phyloP scores from a whole-genome alignment of 2,888 invertebrate species.

The Limenitis camilla region DNA sequence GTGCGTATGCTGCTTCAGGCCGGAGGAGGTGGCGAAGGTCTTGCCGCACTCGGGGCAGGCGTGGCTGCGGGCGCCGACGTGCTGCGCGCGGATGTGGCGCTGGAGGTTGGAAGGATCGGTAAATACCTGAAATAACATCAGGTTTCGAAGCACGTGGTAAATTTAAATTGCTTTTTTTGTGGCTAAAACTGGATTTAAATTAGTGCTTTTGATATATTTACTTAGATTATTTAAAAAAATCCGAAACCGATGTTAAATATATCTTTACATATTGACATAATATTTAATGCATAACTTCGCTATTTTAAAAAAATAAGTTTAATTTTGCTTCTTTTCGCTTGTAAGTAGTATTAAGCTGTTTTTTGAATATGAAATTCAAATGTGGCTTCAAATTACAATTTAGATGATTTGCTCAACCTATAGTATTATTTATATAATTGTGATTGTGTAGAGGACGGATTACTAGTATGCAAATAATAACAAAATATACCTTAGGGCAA shows the following conservation, averaged over 20 bases:
- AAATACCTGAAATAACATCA: conserved; percentile 85
- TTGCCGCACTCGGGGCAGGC: conserved; percentile 99
- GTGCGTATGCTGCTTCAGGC: conserved; percentile 98
- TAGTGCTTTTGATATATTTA: background rate
- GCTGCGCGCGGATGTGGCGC: conserved; percentile 95
- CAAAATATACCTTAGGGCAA: conserved; percentile 80
- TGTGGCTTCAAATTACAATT: too few relatives aligned
- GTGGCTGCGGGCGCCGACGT: conserved; percentile 96
- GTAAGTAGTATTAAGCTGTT: too few relatives aligned
- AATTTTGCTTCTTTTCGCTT: too few relatives aligned
- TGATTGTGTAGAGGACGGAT: too few relatives aligned
- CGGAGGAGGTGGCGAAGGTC: conserved; percentile 97
- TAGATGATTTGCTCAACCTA: too few relatives aligned
- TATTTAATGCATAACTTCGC: too few relatives aligned
- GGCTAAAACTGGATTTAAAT: background rate
- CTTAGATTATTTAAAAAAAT: background rate
- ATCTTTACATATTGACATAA: too few relatives aligned
- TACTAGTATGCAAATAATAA: background rate
- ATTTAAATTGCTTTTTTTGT: conserved; percentile 19
- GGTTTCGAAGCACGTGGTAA: conserved; percentile 58
- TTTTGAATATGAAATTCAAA: too few relatives aligned
- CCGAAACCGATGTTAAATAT: too few relatives aligned
- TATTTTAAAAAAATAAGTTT: too few relatives aligned
- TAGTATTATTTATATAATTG: too few relatives aligned
- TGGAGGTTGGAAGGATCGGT: conserved; percentile 97